Conservation (phyloP, 2,797 vertebrate species). For the Gallinago solitaria region DNA sequence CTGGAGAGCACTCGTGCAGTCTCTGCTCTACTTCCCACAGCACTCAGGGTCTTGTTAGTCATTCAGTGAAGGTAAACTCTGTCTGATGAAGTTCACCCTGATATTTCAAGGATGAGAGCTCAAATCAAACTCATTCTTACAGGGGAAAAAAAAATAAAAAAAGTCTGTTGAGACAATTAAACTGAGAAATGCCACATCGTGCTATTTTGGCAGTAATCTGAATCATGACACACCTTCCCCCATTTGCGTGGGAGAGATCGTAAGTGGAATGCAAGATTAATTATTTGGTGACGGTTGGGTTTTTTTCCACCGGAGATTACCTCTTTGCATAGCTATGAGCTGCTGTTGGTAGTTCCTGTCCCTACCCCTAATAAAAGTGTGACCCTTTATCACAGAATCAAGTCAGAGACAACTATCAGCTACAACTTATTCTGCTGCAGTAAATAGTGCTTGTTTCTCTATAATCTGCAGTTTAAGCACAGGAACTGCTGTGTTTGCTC, state of each 20-base stretch:
- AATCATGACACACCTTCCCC: slow-evolving; percentile 51
- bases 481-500: background rate
- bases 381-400: background rate
- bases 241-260: slow-evolving; percentile 42
- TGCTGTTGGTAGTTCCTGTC: background rate
- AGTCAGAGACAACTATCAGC: background rate
- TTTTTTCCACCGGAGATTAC: slow-evolving; percentile 23
- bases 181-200: background rate
- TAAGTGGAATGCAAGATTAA: slow-evolving; percentile 51
- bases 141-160: background rate
- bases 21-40: background rate
- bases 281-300: background rate
- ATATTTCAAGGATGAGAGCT: slow-evolving; percentile 9
- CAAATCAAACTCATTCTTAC: background rate
- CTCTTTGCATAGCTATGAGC: slow-evolving; percentile 13
- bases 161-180: slow-evolving; percentile 37
- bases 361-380: background rate
- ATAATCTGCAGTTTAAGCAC: background rate
- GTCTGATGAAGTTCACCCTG: background rate
- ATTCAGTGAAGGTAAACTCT: background rate
- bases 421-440: background rate
- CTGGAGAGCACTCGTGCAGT: background rate
- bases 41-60: background rate
- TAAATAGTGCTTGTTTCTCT: background rate
- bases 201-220: slow-evolving; percentile 55